These are phyloP conservation scores for Paratrypauchen microcephalus DNA, from an alignment of 2,797 vertebrate genomes.

Conservation along the genomic window DNA sequence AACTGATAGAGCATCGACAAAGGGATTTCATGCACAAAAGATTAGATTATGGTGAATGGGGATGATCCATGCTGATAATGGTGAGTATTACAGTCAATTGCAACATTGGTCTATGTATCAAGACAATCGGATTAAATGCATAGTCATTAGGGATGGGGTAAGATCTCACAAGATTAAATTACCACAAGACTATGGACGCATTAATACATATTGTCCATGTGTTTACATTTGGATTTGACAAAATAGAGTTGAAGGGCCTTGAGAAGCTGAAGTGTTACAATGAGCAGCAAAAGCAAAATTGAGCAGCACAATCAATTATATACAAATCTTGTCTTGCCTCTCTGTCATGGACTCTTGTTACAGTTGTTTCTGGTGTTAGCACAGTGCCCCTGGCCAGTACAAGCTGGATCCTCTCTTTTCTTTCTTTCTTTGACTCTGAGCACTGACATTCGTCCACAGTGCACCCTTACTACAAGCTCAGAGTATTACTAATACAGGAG, in stretches of 20 bases:
- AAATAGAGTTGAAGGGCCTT: too few relatives aligned
- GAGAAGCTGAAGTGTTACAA: too few relatives aligned
- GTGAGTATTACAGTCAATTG: neutral
- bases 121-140: neutral
- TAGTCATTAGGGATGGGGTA: neutral
- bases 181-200: too few relatives aligned
- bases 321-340: too few relatives aligned
- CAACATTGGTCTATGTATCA: neutral
- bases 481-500: constrained; percentile 33
- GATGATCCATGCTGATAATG: neutral
- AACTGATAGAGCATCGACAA: neutral
- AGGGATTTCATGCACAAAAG: constrained; percentile 5
- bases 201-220: too few relatives aligned
- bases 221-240: too few relatives aligned
- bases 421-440: constrained; percentile 67
- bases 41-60: neutral
- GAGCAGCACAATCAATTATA: too few relatives aligned
- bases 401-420: constrained; percentile 67
- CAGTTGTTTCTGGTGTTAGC: neutral
- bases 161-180: too few relatives aligned
- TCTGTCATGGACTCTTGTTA: neutral
- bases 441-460: constrained; percentile 38
- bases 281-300: too few relatives aligned
- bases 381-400: constrained; percentile 53
- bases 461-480: constrained; percentile 42